Conservation (phyloP, 2,888 invertebrate species). For the Drosophila dives region DNA sequence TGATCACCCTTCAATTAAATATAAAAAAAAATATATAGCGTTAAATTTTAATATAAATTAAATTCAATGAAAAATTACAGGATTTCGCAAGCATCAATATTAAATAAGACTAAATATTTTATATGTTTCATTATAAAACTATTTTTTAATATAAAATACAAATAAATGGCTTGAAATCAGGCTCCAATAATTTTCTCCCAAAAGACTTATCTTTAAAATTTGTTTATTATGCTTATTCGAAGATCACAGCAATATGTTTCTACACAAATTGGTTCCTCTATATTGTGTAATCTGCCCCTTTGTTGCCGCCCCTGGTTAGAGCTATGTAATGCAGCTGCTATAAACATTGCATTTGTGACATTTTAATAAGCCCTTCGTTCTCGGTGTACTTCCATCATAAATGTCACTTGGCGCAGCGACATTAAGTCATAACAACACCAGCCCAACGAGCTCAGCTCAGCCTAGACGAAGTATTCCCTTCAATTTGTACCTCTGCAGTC, state of each 20-base stretch:
- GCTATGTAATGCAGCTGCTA: conserved; percentile 79
- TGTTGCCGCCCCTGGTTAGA: conserved; percentile 1
- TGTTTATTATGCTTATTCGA: not conserved
- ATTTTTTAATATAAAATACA: not conserved
- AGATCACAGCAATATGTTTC: not conserved
- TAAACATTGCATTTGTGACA: conserved; percentile 83
- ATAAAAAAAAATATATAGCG: not conserved
- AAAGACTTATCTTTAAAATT: not conserved
- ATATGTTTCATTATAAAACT: not conserved
- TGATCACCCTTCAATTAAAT: not conserved
- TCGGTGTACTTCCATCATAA: conserved; percentile 66
- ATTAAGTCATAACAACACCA: conserved; percentile 76
- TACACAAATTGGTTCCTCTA: not conserved
- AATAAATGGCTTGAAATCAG: not conserved
- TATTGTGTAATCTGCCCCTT: not conserved
- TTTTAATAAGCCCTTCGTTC: conserved; percentile 78
- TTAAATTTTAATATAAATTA: not conserved
- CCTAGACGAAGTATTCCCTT: conserved; percentile 41
- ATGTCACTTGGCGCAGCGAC: conserved; percentile 69
- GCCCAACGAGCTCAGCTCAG: conserved; percentile 22
- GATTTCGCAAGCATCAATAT: not conserved
- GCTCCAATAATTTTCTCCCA: not conserved
- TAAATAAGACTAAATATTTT: not conserved
- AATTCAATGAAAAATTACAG: not conserved
- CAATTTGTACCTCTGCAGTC: conserved; percentile 43